A percentile compares a stretch with the other conserved stretches of the same genome.
Conservation (phyloP, 2,797 vertebrate genomes). For the Gallinago nigripennis region DNA sequence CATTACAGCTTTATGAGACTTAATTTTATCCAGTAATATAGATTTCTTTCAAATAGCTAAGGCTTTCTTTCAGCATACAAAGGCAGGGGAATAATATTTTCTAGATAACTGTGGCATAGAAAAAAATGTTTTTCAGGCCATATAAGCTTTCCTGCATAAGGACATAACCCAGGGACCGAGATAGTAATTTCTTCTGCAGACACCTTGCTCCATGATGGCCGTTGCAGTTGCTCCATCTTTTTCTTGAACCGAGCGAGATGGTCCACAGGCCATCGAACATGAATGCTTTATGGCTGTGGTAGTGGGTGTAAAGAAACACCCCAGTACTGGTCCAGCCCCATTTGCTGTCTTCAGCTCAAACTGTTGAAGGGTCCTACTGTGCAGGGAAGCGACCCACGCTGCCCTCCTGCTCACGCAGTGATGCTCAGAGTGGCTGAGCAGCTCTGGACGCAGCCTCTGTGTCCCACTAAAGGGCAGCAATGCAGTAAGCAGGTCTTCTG, state of each 20-base stretch:
- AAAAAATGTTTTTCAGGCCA: background rate
- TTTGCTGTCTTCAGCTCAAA: background rate
- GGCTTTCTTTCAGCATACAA: background rate
- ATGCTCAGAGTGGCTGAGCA: background rate
- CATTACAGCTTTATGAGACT: conserved; percentile 15
- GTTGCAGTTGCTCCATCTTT: background rate
- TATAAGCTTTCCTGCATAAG: background rate
- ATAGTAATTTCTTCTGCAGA: background rate
- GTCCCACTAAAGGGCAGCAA: background rate
- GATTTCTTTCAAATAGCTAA: background rate
- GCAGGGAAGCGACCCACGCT: background rate
- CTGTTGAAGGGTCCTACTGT: background rate
- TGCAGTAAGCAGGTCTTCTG: background rate
- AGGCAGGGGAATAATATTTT: background rate
- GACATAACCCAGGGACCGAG: background rate
- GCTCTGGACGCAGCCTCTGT: background rate
- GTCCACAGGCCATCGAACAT: background rate
- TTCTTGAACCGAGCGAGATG: background rate
- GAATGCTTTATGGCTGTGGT: background rate
- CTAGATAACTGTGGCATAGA: background rate
- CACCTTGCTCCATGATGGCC: background rate
- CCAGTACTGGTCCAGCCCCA: accelerated
- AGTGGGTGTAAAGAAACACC: background rate
- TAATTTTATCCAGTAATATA: background rate
- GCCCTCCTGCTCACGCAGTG: accelerated